Evolutionary conservation across 2,113 vertebrate species (phyloP).

Genomic region (Elephantulus edwardii): DNA sequence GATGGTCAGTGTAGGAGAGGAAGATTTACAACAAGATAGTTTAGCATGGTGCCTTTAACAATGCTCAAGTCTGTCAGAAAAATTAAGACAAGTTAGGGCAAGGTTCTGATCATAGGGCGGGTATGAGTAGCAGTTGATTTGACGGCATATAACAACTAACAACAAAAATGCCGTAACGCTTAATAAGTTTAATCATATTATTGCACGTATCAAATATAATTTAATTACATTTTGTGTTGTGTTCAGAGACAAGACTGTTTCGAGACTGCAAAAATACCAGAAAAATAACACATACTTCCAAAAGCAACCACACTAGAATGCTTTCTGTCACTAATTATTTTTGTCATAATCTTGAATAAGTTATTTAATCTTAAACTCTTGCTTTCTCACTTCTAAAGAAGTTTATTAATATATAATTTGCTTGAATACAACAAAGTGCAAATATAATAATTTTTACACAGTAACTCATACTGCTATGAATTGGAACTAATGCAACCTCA

Average conservation of each 20-base stretch:
- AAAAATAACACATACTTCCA: fast-evolving
- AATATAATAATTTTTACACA: background rate
- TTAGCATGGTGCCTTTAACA: too few species aligned
- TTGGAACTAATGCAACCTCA: background rate
- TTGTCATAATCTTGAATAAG: background rate
- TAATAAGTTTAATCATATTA: background rate
- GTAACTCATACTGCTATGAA: background rate
- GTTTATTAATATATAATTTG: background rate
- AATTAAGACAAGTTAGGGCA: too few species aligned
- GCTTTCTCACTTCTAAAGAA: background rate
- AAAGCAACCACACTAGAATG: background rate
- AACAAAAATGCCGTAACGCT: too few species aligned
- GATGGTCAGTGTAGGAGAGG: too few species aligned
- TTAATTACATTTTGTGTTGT: background rate
- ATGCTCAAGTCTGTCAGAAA: too few species aligned
- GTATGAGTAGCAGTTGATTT: too few species aligned
- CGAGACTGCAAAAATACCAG: background rate
- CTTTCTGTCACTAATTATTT: background rate
- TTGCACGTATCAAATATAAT: background rate
- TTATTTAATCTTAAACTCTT: background rate
- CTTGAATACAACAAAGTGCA: background rate
- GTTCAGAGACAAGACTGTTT: background rate
- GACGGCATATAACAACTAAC: too few species aligned
- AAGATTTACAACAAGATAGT: too few species aligned
- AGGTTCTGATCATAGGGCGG: too few species aligned